Conservation (phyloP, 64 coral and sea anemone species). For the Actinia tenebrosa region DNA sequence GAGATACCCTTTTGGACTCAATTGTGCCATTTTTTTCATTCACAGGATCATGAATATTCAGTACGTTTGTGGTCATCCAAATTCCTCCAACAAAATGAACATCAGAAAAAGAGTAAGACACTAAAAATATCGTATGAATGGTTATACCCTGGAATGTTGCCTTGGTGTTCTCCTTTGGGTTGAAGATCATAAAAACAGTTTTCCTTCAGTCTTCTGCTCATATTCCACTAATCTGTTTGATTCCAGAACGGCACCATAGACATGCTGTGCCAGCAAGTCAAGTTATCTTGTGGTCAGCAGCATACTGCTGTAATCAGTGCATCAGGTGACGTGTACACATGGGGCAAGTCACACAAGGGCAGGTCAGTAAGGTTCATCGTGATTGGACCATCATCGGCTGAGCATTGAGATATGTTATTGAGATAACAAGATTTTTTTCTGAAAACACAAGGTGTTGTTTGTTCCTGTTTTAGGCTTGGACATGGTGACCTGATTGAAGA, state of each 20-base stretch:
- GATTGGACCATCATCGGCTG: not conserved
- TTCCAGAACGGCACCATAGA: conserved; percentile 58
- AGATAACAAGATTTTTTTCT: too few species aligned
- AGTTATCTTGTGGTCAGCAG: conserved; percentile 88
- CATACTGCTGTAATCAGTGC: conserved; percentile 88
- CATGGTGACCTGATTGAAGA: conserved; percentile 97
- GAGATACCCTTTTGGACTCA: too few species aligned
- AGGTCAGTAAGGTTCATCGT: conserved; percentile 46
- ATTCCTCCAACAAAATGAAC: not conserved
- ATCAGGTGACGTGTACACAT: conserved; percentile 87
- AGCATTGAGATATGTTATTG: not conserved
- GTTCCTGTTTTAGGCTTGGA: conserved; percentile 49
- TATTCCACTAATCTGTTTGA: not conserved
- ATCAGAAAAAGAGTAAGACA: not conserved
- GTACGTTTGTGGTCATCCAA: conserved; percentile 22
- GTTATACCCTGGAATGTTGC: too few species aligned
- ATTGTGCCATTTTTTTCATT: too few species aligned
- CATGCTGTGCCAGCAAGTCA: conserved; percentile 46
- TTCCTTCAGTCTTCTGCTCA: too few species aligned
- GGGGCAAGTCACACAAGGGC: conserved; percentile 89
- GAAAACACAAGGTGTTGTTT: not conserved
- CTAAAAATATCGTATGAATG: not conserved
- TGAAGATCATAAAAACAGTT: too few species aligned
- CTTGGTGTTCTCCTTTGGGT: too few species aligned
- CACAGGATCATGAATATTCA: conserved; percentile 22